Evolutionary conservation across 2,113 vertebrate species (phyloP), one percentile per base, ranked within the genome.

Genomic region (Porphyrio hochstetteri): DNA sequence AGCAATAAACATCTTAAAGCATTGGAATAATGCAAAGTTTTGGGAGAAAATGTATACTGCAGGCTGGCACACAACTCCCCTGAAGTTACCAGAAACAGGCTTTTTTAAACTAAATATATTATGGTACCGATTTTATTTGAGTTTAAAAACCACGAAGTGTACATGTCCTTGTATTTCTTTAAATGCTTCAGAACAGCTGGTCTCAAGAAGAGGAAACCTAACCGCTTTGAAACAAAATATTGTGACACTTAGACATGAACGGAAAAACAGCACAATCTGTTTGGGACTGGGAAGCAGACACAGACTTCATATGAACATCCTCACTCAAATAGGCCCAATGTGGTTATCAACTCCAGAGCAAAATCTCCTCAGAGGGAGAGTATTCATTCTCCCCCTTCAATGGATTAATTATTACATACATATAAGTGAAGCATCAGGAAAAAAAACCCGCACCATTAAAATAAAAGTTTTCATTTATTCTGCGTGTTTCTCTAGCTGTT

Each of bases 181-280:
- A 90, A 96, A 86, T 68, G 8, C 53, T 71, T 86, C 65, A 75
- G 56, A 82, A 88, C 86, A 93, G 80, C 92, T 95, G 95, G 50
- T 86, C 52, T 64, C 88, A 86, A 81, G 60, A 95, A 96, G 88
- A 96, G 27, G 60, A 93, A 95, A 93, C 29, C 68, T 86, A 78
- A 63, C 46, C 17, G 1, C 90, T 93, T 84, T 81, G 88, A 90
- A 95, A 96, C 68, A 93, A 83, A 94, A 96, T 96, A 92, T 71
- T 93, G 85, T 95, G 90, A 91, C 59, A 78, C 38, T 93, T 88
- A 52, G 33, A 60, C n/a, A 71, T n/a, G 52, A 59, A 86, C 57
- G 90, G 85, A 95, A 96, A 96, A 96, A 52, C 42, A 84, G 68
- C 71, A 86, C 56, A 63, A 72, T 92, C 79, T 46, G 16, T 87